Conservation (phyloP, 2,888 invertebrate genomes). For the Acrobeloides nanus region DNA sequence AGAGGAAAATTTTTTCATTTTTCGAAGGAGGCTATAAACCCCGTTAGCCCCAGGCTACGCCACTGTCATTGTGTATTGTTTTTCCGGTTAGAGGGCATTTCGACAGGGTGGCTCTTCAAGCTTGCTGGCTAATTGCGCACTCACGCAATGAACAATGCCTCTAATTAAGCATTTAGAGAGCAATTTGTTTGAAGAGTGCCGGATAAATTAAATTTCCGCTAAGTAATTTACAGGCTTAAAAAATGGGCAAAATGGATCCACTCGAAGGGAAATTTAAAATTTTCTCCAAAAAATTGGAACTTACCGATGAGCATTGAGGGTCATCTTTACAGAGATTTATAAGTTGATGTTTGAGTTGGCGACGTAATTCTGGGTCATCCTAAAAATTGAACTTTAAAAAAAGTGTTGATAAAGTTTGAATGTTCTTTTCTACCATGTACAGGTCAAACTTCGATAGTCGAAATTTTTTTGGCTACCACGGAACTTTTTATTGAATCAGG, state of each 20-base stretch:
- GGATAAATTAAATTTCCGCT: neutral
- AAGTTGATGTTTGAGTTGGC: conserved; percentile 45
- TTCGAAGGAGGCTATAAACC: too few relatives aligned
- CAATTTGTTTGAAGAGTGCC: neutral
- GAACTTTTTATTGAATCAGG: too few relatives aligned
- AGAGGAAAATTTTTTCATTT: too few relatives aligned
- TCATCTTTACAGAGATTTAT: conserved; percentile 48
- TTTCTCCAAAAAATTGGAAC: conserved; percentile 13
- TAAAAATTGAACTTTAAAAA: conserved; percentile 26
- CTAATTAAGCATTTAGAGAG: neutral
- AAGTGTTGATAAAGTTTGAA: neutral
- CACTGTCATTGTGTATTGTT: too few relatives aligned
- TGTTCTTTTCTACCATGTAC: too few relatives aligned
- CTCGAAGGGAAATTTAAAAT: conserved; percentile 9
- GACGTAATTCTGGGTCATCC: conserved; percentile 37
- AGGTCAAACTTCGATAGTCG: too few relatives aligned
- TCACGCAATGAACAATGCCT: neutral
- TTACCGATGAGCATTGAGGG: conserved; percentile 40
- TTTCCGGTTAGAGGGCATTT: too few relatives aligned
- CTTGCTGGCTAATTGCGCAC: too few relatives aligned
- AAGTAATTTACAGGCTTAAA: too few relatives aligned
- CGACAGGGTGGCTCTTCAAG: too few relatives aligned
- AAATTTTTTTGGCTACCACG: too few relatives aligned
- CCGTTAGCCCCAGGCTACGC: too few relatives aligned
- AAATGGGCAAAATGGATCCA: conserved; percentile 4